A percentile compares a stretch with the other conserved stretches of the same genome.
Conservation (phyloP, 2,888 invertebrate species). For the Thera britannica region DNA sequence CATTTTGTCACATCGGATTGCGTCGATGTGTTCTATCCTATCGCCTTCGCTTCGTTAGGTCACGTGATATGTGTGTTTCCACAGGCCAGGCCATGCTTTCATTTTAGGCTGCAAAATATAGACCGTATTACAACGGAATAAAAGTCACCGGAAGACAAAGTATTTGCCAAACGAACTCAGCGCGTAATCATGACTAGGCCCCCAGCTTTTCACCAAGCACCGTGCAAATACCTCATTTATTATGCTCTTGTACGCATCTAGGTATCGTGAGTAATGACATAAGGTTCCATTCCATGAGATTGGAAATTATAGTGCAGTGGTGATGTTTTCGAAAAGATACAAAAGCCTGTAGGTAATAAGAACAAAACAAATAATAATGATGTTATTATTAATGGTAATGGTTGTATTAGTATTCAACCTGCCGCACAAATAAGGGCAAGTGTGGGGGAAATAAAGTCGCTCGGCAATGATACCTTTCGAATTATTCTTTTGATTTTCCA, state of each 20-base stretch:
- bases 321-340: background rate
- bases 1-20: background rate
- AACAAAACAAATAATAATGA: background rate
- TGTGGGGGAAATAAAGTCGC: too few species aligned
- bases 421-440: too few species aligned
- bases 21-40: background rate
- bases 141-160: background rate
- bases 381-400: too few species aligned
- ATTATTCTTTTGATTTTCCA: too few species aligned
- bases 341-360: background rate
- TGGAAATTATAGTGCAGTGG: background rate
- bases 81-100: background rate
- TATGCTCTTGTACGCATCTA: conserved; percentile 2
- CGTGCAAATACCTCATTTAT: conserved; percentile 3
- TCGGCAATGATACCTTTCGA: too few species aligned
- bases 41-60: background rate
- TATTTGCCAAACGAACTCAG: background rate
- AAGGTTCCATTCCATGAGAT: conserved; percentile 4
- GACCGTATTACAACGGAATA: background rate
- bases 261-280: background rate
- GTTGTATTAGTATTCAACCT: too few species aligned
- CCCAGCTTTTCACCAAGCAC: background rate
- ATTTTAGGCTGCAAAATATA: background rate
- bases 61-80: background rate
- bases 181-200: background rate